Percentiles rank a stretch among this genome's conserved stretches.
Evolutionary conservation across 2,888 invertebrate genomes (phyloP).

Genomic region (Caenorhabditis sp.): DNA sequence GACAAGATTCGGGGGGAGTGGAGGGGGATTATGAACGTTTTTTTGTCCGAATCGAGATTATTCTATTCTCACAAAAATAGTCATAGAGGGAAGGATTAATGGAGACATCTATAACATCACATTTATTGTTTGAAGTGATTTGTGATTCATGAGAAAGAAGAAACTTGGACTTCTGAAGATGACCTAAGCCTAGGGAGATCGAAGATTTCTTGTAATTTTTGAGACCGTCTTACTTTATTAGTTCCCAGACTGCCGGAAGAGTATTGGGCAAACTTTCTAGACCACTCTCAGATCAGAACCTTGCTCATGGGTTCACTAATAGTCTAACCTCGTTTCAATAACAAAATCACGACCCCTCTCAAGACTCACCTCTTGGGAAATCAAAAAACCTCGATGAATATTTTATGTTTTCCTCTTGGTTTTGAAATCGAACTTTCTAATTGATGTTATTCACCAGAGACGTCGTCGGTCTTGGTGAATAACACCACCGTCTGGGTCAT

Average conservation of each 20-base stretch:
- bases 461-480: neutral
- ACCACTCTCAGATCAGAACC: too few relatives aligned
- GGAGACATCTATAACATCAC: neutral
- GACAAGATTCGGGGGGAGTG: neutral
- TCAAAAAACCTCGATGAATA: neutral
- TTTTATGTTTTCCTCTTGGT: neutral
- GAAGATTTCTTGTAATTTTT: neutral
- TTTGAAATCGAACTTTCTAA: slow-evolving; percentile 1
- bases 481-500: neutral
- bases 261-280: too few relatives aligned
- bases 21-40: slow-evolving; percentile 4
- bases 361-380: too few relatives aligned
- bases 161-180: too few relatives aligned
- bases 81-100: slow-evolving; percentile 2
- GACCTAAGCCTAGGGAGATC: neutral
- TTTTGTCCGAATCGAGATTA: neutral
- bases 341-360: too few relatives aligned
- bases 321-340: neutral
- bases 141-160: too few relatives aligned
- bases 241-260: too few relatives aligned
- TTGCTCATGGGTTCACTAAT: too few relatives aligned
- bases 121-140: neutral
- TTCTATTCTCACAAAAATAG: slow-evolving; percentile 1
- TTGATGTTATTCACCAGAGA: slow-evolving; percentile 8
- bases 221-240: neutral